Evolutionary conservation across 2,797 vertebrate species (phyloP), one percentile per base, ranked within the genome.

Genomic region (Rhinella marina): DNA sequence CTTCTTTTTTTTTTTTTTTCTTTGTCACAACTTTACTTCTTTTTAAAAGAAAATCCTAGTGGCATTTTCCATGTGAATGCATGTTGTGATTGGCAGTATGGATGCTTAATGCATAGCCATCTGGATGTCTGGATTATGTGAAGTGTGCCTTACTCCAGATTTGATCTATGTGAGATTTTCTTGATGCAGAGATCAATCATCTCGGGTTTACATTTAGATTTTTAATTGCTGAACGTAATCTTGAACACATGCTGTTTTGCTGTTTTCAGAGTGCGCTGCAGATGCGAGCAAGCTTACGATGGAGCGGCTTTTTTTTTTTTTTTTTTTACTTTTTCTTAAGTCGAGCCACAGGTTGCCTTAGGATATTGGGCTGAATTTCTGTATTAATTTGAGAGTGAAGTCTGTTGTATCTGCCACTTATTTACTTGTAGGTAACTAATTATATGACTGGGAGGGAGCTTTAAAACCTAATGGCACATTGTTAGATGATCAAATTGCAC

Each of bases 221-320:
- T 86, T 86, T 86, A 86, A 86, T 86, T 86, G 85, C 85, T 81
- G 76, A 81, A 80, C 72, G 76, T 86, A 86, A 86, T 86, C 85
- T 86, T 79, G 76, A 86, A 81, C 76, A 86, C 85, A 86, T 86
- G 85, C 76, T 86, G 85, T 80, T 86, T 68, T 86, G 85, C 76
- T 86, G 85, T 80, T 86, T 68, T 70, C 77, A 21, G 85, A 70
- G 76, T 70, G 72, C 27, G 52, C 85, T 72, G 79, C 85, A 79
- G 62, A 86, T 86, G 76, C 62, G 77, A 86, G 62, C 50, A 41
- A 27, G 75, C 50, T 73, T 82, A 50, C 25, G 14, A 41, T 14
- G 17, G 23, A 64, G 66, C 59, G n/a, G 61, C 48, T 41, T 32
- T 73, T 48, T 21, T 23, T 0, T 81, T 81, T 16, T 59, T 61